phyloP scores from a whole-genome alignment of 1,140 invertebrate species.

The Dendroctonus valens region DNA sequence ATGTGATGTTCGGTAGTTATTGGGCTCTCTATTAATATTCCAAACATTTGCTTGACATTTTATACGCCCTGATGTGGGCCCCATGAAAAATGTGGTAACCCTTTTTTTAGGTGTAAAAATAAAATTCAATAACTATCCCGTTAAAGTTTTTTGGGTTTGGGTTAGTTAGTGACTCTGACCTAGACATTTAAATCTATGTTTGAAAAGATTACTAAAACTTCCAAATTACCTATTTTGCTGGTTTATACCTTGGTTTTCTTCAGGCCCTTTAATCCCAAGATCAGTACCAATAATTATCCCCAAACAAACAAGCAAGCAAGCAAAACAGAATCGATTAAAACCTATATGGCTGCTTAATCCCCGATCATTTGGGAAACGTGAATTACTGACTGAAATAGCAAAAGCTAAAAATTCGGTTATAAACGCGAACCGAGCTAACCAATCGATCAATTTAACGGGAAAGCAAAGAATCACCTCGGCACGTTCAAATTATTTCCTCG shows the following conservation, averaged over 20 bases:
- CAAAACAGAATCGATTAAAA: neutral
- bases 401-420: neutral
- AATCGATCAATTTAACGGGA: constrained; percentile 3
- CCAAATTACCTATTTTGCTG: too few relatives aligned
- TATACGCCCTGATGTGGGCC: too few relatives aligned
- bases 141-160: too few relatives aligned
- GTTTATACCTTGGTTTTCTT: neutral
- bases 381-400: neutral
- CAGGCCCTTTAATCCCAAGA: neutral
- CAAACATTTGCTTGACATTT: too few relatives aligned
- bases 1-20: too few relatives aligned
- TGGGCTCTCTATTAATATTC: too few relatives aligned
- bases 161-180: too few relatives aligned
- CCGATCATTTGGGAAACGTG: neutral
- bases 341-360: neutral
- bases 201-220: too few relatives aligned
- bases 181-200: too few relatives aligned
- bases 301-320: neutral
- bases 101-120: too few relatives aligned
- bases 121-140: too few relatives aligned
- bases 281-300: neutral
- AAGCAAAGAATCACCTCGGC: neutral
- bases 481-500: neutral
- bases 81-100: too few relatives aligned
- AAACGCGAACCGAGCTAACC: neutral